Evolutionary conservation across 2,797 vertebrate genomes (phyloP).

Genomic region (Macrochelys suwanniensis): DNA sequence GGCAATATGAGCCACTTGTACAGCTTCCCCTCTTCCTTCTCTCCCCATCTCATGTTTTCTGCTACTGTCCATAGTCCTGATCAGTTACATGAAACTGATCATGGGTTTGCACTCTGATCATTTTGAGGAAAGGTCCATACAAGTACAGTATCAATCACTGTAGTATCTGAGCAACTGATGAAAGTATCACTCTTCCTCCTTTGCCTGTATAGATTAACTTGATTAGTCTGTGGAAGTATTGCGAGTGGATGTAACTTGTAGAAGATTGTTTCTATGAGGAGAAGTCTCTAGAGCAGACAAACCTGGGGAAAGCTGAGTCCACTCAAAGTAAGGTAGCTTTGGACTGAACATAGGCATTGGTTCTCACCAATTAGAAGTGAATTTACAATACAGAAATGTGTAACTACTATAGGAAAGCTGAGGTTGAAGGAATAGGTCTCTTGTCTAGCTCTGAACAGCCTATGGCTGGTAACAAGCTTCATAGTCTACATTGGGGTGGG

Average conservation of each 20-base stretch:
- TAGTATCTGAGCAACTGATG: too few relatives aligned
- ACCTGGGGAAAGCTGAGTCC: background rate
- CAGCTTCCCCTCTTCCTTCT: background rate
- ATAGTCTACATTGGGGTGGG: background rate
- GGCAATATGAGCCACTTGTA: background rate
- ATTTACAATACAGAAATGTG: background rate
- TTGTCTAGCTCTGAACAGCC: background rate
- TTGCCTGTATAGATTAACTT: background rate
- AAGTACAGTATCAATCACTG: too few relatives aligned
- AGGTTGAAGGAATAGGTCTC: background rate
- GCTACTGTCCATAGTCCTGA: background rate
- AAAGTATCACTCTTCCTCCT: background rate
- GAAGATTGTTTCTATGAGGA: background rate
- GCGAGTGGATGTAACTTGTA: background rate
- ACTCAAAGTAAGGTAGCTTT: background rate
- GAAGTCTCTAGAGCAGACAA: background rate
- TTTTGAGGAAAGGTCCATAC: background rate
- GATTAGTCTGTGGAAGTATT: background rate
- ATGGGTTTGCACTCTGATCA: accelerated
- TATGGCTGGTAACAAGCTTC: background rate
- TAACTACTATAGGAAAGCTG: background rate
- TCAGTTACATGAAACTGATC: background rate
- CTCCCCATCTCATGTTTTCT: background rate
- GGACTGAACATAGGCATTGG: background rate
- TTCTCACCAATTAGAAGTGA: background rate